phyloP scores from a whole-genome alignment of 2,113 vertebrate species.

The Meriones unguiculatus region DNA sequence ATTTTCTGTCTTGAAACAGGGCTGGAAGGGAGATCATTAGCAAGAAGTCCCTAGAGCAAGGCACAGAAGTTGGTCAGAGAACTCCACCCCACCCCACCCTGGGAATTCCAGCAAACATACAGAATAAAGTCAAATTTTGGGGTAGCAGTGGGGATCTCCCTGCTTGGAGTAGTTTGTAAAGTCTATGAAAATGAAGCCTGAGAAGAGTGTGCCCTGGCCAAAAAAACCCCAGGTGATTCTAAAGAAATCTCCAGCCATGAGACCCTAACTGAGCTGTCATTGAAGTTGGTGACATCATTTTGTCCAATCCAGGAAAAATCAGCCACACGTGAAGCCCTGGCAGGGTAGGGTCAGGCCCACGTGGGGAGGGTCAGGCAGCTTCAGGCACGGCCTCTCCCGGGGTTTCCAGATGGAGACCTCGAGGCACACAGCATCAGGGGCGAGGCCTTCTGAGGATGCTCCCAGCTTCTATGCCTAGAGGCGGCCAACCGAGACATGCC shows the following conservation, averaged over 20 bases:
- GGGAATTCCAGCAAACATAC: background rate
- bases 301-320: background rate
- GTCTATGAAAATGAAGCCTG: background rate
- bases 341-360: fast-evolving
- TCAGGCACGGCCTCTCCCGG: too few relatives aligned
- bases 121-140: background rate
- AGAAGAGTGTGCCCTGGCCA: background rate
- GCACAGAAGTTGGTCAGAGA: too few relatives aligned
- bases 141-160: background rate
- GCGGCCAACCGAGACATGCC: background rate
- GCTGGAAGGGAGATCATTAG: background rate
- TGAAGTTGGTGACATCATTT: background rate
- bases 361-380: background rate
- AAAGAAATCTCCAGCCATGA: background rate
- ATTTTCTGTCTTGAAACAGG: background rate
- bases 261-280: background rate
- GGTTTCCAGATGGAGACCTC: background rate
- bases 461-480: background rate
- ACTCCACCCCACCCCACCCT: background rate
- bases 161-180: background rate
- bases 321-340: background rate
- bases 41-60: background rate
- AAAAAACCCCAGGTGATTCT: conserved; percentile 32
- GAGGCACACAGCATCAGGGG: background rate
- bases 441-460: background rate